Evolutionary conservation across 2,113 vertebrate species (phyloP), one percentile per base, ranked within the genome.

Genomic region (Leiothrix lutea): DNA sequence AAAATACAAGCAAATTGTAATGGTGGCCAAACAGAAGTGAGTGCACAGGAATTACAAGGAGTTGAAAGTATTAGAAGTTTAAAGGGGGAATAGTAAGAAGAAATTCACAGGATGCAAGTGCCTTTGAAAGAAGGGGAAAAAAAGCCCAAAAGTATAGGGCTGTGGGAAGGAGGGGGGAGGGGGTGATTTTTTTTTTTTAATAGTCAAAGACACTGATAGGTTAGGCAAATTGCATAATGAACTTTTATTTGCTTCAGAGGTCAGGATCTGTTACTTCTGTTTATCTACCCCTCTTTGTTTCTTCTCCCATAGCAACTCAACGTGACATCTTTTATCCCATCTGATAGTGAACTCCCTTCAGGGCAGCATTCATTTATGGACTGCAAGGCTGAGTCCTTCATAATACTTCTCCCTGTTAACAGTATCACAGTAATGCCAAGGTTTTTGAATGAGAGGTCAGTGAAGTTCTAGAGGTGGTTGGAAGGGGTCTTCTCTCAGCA

Each of bases 81-180:
- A 65, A 51, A 75, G 42, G 38, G 4, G 23, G 24, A 84, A 54
- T 3, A 80, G 21, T 13, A 66, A 56, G n/a, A 48, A 72, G 48
- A 22, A 74, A 62, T n/a, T 10, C 5, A 26, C 53, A 12, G 5
- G 10, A 67, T 58, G 21, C 54, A 90, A 94, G 25, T 11, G 50
- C 22, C 9, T 48, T 29, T 4, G 25, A 61, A 38, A 35, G 3
- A n/a, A n/a, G 1, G 75, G 23, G 8, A 24, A 67, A 14, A 84
- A 79, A 84, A 22, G 0, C 0, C 9, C 11, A 7, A 35, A 33
- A 28, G 3, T n/a, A 35, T 26, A 40, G 40, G 40, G 40, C 11
- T 38, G 36, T 38, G 36, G 40, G 14, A 4, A 11, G 19, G 9
- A 42, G 40, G 14, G 5, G 14, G 19, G 9, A 42, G 40, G 12